Base-by-base conservation (phyloP, 1,140 invertebrate species). In the Sinonovacula constricta region DNA sequence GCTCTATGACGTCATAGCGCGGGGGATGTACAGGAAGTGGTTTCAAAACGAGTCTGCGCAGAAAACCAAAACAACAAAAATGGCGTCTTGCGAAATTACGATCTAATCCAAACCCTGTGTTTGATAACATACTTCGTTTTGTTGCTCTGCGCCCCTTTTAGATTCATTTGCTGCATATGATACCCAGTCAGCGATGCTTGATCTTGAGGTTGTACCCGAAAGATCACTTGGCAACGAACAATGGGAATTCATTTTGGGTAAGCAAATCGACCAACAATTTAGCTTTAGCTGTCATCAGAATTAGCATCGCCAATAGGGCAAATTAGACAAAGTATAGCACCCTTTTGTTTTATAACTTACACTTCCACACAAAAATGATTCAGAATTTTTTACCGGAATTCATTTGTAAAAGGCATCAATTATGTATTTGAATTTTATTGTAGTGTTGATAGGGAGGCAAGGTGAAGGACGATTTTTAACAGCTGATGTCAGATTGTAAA, bases 181-280 rank as follows among this genome's bases (percentile, higher is more conserved):
- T 60, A 67, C 30, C 33, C 49, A 30, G n/a, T 49, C 60, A 80
- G 80, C 59, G 66, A 99, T 98, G 97, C 94, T 99, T 92, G 97
- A 98, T 92, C 94, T 98, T 89, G 97, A 98, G 93, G 95, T 98
- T 87, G 94, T 97, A 86, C 97, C 97, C 80, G 97, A 98, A 93
- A 94, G 96, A 91, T 98, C 97, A 84, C 93, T 99, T 89, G 96
- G 97, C 92, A 97, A 96, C 92, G 97, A 98, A 92, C 95, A 97
- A 93, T 98, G 97, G 97, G 97, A 98, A 93, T 97, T 99, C 93
- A 94, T 98, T 92, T 93, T 99, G 92, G 97, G 97, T 96, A 93
- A 95, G 94, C n/a, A n/a, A n/a, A n/a, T n/a, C n/a, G n/a, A n/a
- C n/a, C n/a, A n/a, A n/a, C n/a, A n/a, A n/a, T n/a, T n/a, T n/a